Percentiles rank a stretch among this genome's conserved stretches.
phyloP scores from a whole-genome alignment of 2,888 invertebrate species.

The Noctua comes region DNA sequence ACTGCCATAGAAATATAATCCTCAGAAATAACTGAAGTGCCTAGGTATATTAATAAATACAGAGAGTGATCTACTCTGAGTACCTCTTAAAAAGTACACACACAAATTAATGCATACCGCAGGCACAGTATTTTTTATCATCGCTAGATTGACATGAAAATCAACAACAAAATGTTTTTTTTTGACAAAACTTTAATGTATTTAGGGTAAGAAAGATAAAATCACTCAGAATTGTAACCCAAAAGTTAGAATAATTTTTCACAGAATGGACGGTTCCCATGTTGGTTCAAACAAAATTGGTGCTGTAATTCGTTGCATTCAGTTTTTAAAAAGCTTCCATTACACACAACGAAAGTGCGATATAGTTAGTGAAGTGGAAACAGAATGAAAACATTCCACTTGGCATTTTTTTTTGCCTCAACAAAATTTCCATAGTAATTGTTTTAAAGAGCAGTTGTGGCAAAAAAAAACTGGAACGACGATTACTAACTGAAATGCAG shows the following conservation, averaged over 20 bases:
- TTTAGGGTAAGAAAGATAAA: conserved; percentile 18
- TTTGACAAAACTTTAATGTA: conserved; percentile 1
- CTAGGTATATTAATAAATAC: neutral
- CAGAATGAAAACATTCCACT: conserved; percentile 21
- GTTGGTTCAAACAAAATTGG: conserved; percentile 24
- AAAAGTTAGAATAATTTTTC: conserved; percentile 22
- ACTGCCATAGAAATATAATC: neutral
- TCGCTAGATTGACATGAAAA: neutral
- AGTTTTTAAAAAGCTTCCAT: conserved; percentile 26
- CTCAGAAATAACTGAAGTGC: neutral
- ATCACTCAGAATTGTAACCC: conserved; percentile 21
- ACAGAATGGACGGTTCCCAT: neutral
- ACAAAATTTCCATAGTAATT: neutral
- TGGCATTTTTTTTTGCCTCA: neutral
- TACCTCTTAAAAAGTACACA: neutral
- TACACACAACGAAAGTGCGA: conserved; percentile 13
- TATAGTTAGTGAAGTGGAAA: conserved; percentile 21
- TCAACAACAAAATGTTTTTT: no score
- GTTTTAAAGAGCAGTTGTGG: neutral
- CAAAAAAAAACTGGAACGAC: neutral
- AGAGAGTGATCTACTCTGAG: neutral
- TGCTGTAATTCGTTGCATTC: conserved; percentile 25
- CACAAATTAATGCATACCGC: neutral
- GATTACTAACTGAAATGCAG: neutral
- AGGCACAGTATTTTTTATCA: neutral